A percentile compares a stretch with the other conserved stretches of the same genome.
phyloP scores from a whole-genome alignment of 2,888 invertebrate species.

The Phymatocera aterrima region DNA sequence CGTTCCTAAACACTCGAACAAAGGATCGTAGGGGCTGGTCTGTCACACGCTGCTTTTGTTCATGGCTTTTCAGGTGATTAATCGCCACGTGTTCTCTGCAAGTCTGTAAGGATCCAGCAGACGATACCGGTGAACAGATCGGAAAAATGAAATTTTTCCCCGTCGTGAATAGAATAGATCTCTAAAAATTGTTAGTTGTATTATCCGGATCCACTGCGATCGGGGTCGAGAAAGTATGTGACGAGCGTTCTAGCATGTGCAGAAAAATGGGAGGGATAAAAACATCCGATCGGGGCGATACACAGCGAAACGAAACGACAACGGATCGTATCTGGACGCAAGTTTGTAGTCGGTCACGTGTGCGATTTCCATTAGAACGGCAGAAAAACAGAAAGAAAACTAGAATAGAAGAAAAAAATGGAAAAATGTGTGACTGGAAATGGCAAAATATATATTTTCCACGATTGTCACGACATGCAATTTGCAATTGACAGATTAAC shows the following conservation, averaged over 20 bases:
- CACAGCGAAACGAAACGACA: background rate
- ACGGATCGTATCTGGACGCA: background rate
- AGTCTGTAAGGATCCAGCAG: background rate
- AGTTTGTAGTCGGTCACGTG: conserved; percentile 15
- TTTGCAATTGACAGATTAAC: conserved; percentile 13
- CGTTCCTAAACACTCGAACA: conserved; percentile 35
- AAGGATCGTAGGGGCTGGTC: conserved; percentile 16
- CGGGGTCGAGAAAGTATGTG: too few relatives aligned
- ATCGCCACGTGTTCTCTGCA: conserved; percentile 7
- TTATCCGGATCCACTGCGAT: too few relatives aligned
- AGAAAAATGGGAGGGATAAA: background rate
- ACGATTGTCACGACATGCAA: conserved; percentile 30
- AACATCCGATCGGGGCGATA: background rate
- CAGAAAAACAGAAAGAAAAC: too few relatives aligned
- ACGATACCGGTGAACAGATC: background rate
- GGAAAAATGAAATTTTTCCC: background rate
- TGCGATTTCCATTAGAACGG: conserved; percentile 2
- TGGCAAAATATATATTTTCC: conserved; percentile 23
- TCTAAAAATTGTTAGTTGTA: background rate
- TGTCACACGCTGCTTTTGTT: conserved; percentile 32
- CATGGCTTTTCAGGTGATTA: conserved; percentile 21
- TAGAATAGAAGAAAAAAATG: too few relatives aligned
- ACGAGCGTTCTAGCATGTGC: too few relatives aligned
- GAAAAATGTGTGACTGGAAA: conserved; percentile 1
- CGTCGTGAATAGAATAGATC: background rate